A percentile compares a stretch with the other conserved stretches of the same genome.
phyloP scores from a whole-genome alignment of 2,888 invertebrate genomes.

The Hedychridium roseum region DNA sequence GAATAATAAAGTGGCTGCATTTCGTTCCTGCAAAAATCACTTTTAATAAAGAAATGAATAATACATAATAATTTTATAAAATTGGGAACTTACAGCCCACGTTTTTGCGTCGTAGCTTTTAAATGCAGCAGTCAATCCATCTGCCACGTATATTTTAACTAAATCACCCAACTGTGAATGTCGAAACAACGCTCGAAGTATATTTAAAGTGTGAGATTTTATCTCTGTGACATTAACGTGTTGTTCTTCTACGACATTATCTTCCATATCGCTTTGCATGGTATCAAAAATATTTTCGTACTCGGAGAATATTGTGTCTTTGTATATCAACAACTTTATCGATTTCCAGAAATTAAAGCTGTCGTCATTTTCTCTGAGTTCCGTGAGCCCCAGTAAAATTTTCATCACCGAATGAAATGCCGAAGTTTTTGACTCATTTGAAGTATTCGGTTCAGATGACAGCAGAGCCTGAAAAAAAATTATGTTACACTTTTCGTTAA shows the following conservation, averaged over 20 bases:
- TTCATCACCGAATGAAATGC: constrained; percentile 53
- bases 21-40: constrained; percentile 73
- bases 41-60: constrained; percentile 2
- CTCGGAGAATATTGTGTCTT: constrained; percentile 42
- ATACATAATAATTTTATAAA: no score
- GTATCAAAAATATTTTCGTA: constrained; percentile 25
- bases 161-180: constrained; percentile 79
- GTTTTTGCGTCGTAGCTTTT: constrained; percentile 75
- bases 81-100: constrained; percentile 83
- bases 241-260: not conserved
- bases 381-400: constrained; percentile 50
- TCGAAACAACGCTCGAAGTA: constrained; percentile 81
- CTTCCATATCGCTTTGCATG: constrained; percentile 22
- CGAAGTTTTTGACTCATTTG: constrained; percentile 64
- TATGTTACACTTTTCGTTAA: not conserved
- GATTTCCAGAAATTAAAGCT: constrained; percentile 19
- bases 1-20: constrained; percentile 85
- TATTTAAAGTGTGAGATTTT: constrained; percentile 85
- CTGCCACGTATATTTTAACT: constrained; percentile 74
- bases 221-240: constrained; percentile 61
- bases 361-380: constrained; percentile 37
- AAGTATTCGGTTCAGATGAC: constrained; percentile 75
- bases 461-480: constrained; percentile 73
- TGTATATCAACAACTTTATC: constrained; percentile 40
- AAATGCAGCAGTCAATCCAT: constrained; percentile 77